These are phyloP conservation scores for Heliconius charithonia DNA, from an alignment of 2,888 invertebrate genomes.

Conservation along the genomic window DNA sequence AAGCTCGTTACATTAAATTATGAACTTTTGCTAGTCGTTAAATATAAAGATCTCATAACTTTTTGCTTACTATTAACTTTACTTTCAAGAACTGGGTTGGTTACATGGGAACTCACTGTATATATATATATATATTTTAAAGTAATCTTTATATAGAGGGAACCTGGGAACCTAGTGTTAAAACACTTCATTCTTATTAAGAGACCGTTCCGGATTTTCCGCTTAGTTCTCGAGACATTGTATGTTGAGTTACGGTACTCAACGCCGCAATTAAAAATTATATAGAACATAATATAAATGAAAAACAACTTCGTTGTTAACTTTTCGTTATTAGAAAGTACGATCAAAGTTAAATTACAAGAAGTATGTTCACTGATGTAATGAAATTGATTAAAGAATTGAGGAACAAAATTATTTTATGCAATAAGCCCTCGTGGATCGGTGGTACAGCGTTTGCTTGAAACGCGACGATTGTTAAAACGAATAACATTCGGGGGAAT, in stretches of 20 bases:
- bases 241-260: not conserved
- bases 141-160: too few relatives aligned
- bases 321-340: not conserved
- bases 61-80: not conserved
- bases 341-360: not conserved
- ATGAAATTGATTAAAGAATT: not conserved
- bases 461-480: not conserved
- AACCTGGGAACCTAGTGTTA: not conserved
- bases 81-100: not conserved
- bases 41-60: not conserved
- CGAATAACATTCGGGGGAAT: not conserved
- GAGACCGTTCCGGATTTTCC: not conserved
- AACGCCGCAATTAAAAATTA: not conserved
- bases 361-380: not conserved
- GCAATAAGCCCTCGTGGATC: not conserved
- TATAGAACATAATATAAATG: not conserved
- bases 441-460: not conserved
- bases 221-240: not conserved
- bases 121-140: too few relatives aligned
- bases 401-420: not conserved
- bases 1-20: conserved; percentile 20
- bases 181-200: not conserved
- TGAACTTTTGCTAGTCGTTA: conserved; percentile 17
- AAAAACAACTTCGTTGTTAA: not conserved
- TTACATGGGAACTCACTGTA: not conserved